These are phyloP conservation scores for Ecdyonurus torrentis DNA, from an alignment of 2,888 invertebrate species.

Conservation along the genomic window DNA sequence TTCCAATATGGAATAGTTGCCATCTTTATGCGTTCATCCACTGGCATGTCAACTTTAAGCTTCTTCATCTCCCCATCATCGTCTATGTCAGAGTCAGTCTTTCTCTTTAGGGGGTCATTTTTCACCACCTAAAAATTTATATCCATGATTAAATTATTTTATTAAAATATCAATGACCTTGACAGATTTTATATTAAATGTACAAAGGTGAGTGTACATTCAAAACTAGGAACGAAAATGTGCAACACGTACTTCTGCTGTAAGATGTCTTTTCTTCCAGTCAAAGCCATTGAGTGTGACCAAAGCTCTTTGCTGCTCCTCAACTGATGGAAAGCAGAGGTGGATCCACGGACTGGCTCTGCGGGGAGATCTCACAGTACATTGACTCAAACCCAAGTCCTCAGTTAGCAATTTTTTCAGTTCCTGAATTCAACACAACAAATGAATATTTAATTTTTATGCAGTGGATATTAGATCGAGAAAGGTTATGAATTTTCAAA, in stretches of 20 bases:
- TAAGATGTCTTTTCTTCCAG: constrained; percentile 54
- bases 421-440: too few relatives aligned
- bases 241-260: constrained; percentile 32
- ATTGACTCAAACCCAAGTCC: constrained; percentile 56
- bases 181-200: constrained; percentile 1
- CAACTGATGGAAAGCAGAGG: constrained; percentile 65
- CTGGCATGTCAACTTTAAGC: constrained; percentile 22
- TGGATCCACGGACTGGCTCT: constrained; percentile 51
- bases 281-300: constrained; percentile 45
- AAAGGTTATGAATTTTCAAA: too few relatives aligned
- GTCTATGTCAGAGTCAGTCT: constrained; percentile 40
- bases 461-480: too few relatives aligned
- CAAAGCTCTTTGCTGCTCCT: constrained; percentile 57
- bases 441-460: too few relatives aligned
- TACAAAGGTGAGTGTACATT: neutral
- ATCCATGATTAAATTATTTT: too few relatives aligned
- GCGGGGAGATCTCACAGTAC: constrained; percentile 66
- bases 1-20: constrained; percentile 50
- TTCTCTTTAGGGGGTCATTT: neutral
- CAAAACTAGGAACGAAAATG: neutral
- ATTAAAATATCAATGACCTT: too few relatives aligned
- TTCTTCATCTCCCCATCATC: constrained; percentile 24
- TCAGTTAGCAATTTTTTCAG: constrained; percentile 63
- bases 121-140: constrained; percentile 2
- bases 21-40: constrained; percentile 40